A percentile compares a stretch with the other conserved stretches of the same genome.
These are phyloP conservation scores for Spongia lamella DNA, from an alignment of 37 sponge, comb jelly and placozoan species.

Conservation along the genomic window DNA sequence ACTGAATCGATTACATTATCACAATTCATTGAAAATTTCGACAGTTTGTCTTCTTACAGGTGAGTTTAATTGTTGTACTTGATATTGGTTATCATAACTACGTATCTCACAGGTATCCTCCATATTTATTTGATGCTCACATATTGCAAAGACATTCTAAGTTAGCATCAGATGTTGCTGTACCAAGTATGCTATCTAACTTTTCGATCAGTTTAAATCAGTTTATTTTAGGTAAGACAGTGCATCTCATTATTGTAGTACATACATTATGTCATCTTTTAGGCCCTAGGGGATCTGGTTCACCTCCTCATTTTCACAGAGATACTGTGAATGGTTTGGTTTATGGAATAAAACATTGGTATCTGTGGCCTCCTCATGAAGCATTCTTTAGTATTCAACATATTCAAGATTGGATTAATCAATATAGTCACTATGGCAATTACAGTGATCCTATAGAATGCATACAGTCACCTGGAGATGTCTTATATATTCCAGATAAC, in stretches of 20 bases:
- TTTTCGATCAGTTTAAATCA: constrained; percentile 25
- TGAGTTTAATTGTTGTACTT: no score
- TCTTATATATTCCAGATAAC: constrained; percentile 51
- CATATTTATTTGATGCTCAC: constrained; percentile 51
- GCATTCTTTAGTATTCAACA: constrained; percentile 33
- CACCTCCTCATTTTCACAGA: constrained; percentile 62
- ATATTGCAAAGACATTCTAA: constrained; percentile 19
- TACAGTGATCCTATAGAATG: not conserved
- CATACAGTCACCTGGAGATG: constrained; percentile 37
- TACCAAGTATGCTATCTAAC: constrained; percentile 17
- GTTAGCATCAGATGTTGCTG: constrained; percentile 21
- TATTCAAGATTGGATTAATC: constrained; percentile 16
- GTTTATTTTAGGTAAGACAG: constrained; percentile 35
- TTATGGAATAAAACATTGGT: constrained; percentile 50
- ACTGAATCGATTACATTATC: constrained; percentile 19
- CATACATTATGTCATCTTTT: not conserved
- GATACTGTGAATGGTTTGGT: constrained; percentile 39
- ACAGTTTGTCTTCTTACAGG: not conserved
- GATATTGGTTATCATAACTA: no score
- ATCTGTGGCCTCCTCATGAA: constrained; percentile 29
- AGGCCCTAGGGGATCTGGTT: constrained; percentile 49
- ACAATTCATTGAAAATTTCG: constrained; percentile 22
- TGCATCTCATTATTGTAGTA: not conserved
- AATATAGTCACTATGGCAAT: not conserved
- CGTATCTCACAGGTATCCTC: constrained; percentile 19